Percentiles rank a stretch among this genome's conserved stretches.
Evolutionary conservation across 2,113 vertebrate genomes (phyloP).

Genomic region (Danionella cerebrum): DNA sequence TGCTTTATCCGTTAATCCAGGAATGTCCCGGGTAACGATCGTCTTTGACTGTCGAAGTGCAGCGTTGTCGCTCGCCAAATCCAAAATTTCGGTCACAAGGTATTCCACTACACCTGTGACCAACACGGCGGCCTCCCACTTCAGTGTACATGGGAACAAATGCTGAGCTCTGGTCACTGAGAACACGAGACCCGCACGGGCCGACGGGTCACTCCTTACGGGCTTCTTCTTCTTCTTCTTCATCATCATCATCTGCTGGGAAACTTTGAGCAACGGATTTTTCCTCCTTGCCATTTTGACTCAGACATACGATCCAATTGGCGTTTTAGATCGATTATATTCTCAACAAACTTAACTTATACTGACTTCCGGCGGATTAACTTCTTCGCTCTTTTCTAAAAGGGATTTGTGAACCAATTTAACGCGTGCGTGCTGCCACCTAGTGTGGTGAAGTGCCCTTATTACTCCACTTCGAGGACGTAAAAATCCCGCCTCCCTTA

Average conservation of each 20-base stretch:
- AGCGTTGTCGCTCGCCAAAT: background rate
- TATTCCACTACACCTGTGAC: slow-evolving; percentile 9
- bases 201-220: background rate
- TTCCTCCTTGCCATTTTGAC: background rate
- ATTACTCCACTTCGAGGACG: too few relatives aligned
- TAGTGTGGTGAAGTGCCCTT: too few relatives aligned
- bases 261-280: background rate
- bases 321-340: too few relatives aligned
- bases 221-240: background rate
- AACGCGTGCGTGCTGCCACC: too few relatives aligned
- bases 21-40: background rate
- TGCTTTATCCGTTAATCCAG: slow-evolving; percentile 2
- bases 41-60: background rate
- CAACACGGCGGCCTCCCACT: background rate
- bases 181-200: slow-evolving; percentile 6
- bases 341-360: too few relatives aligned
- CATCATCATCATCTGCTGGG: background rate
- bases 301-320: too few relatives aligned
- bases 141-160: background rate
- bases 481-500: too few relatives aligned
- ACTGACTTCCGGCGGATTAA: too few relatives aligned
- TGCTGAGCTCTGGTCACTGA: background rate
- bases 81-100: slow-evolving; percentile 1
- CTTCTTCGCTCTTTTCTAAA: too few relatives aligned
- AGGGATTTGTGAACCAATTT: too few relatives aligned